A percentile compares a stretch with the other conserved stretches of the same genome.
Conservation (phyloP, 2,888 invertebrate species). For the Eupsilia transversa region DNA sequence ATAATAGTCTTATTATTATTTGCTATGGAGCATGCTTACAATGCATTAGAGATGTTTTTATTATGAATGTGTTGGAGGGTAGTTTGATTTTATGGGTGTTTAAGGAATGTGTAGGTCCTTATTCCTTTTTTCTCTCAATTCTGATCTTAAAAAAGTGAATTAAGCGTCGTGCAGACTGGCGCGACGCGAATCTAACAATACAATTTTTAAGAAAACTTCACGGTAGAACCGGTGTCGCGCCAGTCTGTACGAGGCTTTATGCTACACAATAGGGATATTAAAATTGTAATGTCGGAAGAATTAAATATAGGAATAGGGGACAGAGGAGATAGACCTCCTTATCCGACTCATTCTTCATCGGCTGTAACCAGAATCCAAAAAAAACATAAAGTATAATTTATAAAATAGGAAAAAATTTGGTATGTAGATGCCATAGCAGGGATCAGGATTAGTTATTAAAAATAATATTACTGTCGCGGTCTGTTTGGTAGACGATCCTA, state of each 20-base stretch:
- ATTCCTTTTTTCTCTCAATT: neutral
- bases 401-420: too few species aligned
- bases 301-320: neutral
- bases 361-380: neutral
- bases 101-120: conserved; percentile 2
- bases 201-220: too few species aligned
- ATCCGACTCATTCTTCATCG: neutral
- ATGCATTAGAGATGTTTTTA: conserved; percentile 7
- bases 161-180: too few species aligned
- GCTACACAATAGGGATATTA: neutral
- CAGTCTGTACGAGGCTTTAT: too few species aligned
- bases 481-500: too few species aligned
- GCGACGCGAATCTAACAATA: too few species aligned
- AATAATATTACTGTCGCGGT: too few species aligned
- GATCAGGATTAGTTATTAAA: too few species aligned
- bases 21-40: conserved; percentile 39
- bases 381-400: too few species aligned
- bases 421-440: too few species aligned
- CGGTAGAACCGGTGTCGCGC: too few species aligned
- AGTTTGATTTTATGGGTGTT: conserved; percentile 9
- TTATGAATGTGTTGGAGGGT: neutral
- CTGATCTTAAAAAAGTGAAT: neutral
- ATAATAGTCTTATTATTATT: conserved; percentile 15
- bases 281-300: neutral
- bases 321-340: neutral